Evolutionary conservation across 2,797 vertebrate genomes (phyloP).

Genomic region (Argya squamiceps): DNA sequence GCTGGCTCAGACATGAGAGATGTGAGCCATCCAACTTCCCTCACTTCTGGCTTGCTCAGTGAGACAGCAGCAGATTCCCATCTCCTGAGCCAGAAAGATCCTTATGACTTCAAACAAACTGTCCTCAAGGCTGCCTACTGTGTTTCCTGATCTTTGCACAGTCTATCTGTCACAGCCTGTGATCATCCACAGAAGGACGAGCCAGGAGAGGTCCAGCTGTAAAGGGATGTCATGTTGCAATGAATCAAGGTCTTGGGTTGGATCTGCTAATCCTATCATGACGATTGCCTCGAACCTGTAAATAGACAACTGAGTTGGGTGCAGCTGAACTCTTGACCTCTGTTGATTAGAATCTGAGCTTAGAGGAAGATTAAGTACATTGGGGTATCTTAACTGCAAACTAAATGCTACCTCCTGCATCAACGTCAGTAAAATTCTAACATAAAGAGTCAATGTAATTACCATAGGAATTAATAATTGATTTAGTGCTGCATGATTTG

Average conservation of each 20-base stretch:
- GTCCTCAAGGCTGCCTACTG: neutral
- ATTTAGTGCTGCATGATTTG: neutral
- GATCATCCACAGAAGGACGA: neutral
- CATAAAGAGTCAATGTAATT: neutral
- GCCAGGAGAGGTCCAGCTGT: neutral
- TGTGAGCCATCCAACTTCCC: neutral
- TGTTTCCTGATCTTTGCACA: neutral
- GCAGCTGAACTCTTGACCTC: neutral
- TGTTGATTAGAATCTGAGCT: neutral
- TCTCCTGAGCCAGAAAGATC: conserved; percentile 13
- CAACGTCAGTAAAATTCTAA: neutral
- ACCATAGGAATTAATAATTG: neutral
- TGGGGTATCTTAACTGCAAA: neutral
- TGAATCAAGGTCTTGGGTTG: neutral
- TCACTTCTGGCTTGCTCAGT: neutral
- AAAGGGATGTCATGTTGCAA: neutral
- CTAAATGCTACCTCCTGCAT: neutral
- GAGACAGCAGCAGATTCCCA: neutral
- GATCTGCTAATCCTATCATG: neutral
- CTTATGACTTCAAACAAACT: neutral
- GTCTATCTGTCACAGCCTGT: neutral
- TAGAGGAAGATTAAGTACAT: neutral
- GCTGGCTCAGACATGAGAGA: conserved; percentile 9
- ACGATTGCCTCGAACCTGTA: neutral
- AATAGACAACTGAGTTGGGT: neutral